These are phyloP conservation scores for Rutpela maculata DNA, from an alignment of 2,888 invertebrate species.

Conservation along the genomic window DNA sequence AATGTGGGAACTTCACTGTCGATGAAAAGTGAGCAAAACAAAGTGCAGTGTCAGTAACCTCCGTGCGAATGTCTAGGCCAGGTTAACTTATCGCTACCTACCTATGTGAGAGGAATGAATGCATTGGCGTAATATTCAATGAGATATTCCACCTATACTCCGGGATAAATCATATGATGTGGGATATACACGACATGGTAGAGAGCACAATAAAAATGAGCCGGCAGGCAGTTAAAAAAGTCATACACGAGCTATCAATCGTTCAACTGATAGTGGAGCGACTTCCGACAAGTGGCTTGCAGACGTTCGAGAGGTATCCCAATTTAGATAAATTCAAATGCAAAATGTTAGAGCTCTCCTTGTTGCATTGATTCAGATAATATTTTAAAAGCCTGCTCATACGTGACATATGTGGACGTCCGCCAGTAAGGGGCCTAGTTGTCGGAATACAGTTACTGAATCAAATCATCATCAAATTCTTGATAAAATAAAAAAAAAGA, in stretches of 20 bases:
- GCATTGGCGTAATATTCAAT: not conserved
- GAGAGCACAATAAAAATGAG: not conserved
- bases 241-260: too few species aligned
- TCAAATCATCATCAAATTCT: too few species aligned
- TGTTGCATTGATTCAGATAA: too few species aligned
- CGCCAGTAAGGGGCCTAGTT: too few species aligned
- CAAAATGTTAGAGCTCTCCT: not conserved
- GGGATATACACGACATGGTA: not conserved
- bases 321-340: not conserved
- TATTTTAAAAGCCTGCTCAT: too few species aligned
- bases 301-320: not conserved
- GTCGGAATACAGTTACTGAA: too few species aligned
- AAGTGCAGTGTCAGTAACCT: conserved; percentile 32
- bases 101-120: not conserved
- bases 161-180: not conserved
- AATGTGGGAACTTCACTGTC: conserved; percentile 18
- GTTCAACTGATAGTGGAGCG: too few species aligned
- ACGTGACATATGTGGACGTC: too few species aligned
- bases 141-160: not conserved
- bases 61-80: conserved; percentile 26
- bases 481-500: too few species aligned
- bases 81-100: conserved; percentile 16
- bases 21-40: conserved; percentile 6
- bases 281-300: not conserved
- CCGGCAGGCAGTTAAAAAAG: not conserved